These are phyloP conservation scores for Sylvilagus floridanus DNA, from an alignment of 2,797 vertebrate genomes.

Conservation along the genomic window DNA sequence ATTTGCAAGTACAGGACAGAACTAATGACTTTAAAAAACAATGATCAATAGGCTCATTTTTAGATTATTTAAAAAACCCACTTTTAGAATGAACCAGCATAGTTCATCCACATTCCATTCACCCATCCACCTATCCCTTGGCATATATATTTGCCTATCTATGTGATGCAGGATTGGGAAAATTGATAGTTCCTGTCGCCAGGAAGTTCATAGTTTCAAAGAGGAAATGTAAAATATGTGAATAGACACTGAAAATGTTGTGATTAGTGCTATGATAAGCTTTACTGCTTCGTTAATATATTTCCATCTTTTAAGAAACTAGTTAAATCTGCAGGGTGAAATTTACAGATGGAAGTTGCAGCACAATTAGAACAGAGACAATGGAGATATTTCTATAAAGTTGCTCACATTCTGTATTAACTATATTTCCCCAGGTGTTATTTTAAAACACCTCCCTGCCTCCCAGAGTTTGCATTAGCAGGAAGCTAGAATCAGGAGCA, in stretches of 20 bases:
- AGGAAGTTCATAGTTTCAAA: conserved; percentile 5
- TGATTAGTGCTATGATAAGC: background rate
- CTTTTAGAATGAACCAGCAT: background rate
- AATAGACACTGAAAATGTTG: background rate
- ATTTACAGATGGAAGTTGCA: background rate
- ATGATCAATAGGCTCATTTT: background rate
- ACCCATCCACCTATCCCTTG: background rate
- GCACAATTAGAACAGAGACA: background rate
- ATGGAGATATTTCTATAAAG: conserved; percentile 4
- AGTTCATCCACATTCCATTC: background rate
- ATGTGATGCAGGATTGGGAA: background rate
- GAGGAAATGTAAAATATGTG: background rate
- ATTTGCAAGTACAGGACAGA: background rate
- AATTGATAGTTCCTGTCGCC: background rate
- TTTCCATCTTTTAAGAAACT: background rate
- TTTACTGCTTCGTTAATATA: background rate
- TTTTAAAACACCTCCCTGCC: background rate
- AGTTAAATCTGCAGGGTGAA: background rate
- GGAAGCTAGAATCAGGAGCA: no score
- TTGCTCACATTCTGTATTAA: background rate
- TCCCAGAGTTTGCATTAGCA: no score
- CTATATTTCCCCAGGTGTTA: conserved; percentile 1
- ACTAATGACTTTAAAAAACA: background rate
- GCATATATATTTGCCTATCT: background rate
- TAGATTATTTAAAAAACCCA: background rate